Conservation (phyloP, 2,797 vertebrate species). For the Anomalospiza imberbis region DNA sequence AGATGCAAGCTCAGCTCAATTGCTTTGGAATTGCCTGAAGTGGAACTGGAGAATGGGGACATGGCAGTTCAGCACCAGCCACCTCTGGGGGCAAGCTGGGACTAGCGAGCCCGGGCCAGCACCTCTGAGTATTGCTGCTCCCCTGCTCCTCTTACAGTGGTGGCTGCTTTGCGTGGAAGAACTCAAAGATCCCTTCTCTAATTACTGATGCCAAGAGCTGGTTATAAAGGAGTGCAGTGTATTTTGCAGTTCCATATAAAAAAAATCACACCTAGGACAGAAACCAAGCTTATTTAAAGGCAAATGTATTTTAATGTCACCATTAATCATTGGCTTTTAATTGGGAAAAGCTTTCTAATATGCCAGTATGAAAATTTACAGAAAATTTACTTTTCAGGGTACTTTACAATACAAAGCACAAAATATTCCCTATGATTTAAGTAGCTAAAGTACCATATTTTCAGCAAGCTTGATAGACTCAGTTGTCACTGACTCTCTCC, state of each 20-base stretch:
- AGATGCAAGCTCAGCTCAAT: background rate
- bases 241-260: background rate
- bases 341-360: conserved; percentile 61
- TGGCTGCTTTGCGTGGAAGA: background rate
- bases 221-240: background rate
- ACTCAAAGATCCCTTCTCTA: background rate
- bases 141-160: background rate
- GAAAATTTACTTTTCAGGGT: background rate
- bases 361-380: background rate
- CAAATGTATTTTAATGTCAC: conserved; percentile 56
- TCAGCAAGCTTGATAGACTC: background rate
- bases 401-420: conserved; percentile 28
- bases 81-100: background rate
- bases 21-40: background rate
- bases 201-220: background rate
- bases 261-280: background rate
- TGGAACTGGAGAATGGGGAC: background rate
- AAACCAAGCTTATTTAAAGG: conserved; percentile 49
- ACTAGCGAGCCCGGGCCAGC: background rate
- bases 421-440: conserved; percentile 20
- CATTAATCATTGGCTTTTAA: conserved; percentile 59
- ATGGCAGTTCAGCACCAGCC: background rate
- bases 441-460: conserved; percentile 40
- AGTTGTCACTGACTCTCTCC: conserved; percentile 6
- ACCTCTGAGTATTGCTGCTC: background rate